Evolutionary conservation across 2,888 invertebrate species (phyloP).

Genomic region (Diploptera punctata): DNA sequence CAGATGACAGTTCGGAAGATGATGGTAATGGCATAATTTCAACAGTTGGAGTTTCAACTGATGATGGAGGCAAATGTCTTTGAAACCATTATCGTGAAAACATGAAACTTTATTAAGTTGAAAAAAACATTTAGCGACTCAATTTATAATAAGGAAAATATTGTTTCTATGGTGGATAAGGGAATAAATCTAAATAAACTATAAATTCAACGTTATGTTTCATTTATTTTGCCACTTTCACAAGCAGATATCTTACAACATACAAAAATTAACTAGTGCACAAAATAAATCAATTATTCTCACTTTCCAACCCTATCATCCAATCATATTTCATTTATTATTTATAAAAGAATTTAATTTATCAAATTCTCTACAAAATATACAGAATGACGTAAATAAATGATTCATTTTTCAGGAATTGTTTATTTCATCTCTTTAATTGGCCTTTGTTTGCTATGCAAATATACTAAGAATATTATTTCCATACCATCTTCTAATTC

Average conservation of each 20-base stretch:
- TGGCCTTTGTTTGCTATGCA: neutral
- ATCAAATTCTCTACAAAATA: conserved; percentile 11
- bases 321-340: neutral
- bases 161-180: too few relatives aligned
- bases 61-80: too few relatives aligned
- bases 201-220: neutral
- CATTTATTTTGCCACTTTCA: conserved; percentile 27
- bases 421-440: neutral
- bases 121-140: too few relatives aligned
- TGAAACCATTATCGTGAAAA: too few relatives aligned
- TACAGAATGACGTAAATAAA: neutral
- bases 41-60: too few relatives aligned
- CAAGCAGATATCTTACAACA: conserved; percentile 21
- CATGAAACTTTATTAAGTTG: too few relatives aligned
- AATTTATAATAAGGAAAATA: too few relatives aligned
- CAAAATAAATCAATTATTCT: conserved; percentile 6
- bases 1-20: too few relatives aligned
- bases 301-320: neutral
- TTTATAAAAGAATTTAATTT: conserved; percentile 17
- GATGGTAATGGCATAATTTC: too few relatives aligned
- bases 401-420: too few relatives aligned
- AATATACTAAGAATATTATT: neutral
- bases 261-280: conserved; percentile 8
- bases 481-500: neutral
- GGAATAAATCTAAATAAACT: too few relatives aligned